Percentiles rank a stretch among this genome's conserved stretches.
phyloP scores from a whole-genome alignment of 2,888 invertebrate genomes.

The Agriopis aurantiaria region DNA sequence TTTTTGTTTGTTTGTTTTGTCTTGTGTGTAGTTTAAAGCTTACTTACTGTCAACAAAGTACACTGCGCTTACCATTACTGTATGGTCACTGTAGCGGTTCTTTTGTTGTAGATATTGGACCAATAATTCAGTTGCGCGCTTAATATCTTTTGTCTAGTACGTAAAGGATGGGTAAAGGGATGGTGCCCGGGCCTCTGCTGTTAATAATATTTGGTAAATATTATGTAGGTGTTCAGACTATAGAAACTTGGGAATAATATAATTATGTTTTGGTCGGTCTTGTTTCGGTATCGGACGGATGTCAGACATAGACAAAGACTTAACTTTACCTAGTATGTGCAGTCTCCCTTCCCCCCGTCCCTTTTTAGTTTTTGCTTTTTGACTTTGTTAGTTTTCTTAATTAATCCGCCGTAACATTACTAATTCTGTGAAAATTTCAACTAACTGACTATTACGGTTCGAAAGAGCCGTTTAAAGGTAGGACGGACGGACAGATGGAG shows the following conservation, averaged over 20 bases:
- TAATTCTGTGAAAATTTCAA: no score
- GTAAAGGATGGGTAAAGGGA: conserved; percentile 23
- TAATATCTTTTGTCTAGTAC: conserved; percentile 60
- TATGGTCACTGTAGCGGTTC: conserved; percentile 59
- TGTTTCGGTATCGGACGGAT: neutral
- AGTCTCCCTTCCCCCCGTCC: no score
- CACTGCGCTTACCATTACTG: conserved; percentile 39
- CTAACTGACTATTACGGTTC: no score
- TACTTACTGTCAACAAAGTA: conserved; percentile 36
- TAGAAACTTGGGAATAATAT: neutral
- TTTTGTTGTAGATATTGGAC: conserved; percentile 74
- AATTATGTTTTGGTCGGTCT: neutral
- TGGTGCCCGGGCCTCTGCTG: conserved; percentile 12
- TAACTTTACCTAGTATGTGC: no score
- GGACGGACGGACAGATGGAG: no score
- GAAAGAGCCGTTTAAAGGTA: no score
- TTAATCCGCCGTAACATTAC: no score
- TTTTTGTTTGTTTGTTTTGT: neutral
- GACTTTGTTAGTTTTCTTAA: no score
- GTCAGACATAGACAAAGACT: no score
- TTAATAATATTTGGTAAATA: conserved; percentile 20
- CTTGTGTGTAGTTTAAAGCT: neutral
- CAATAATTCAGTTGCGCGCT: conserved; percentile 71
- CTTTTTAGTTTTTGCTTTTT: no score
- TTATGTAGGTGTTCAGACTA: conserved; percentile 2